Percentiles rank a stretch among this genome's conserved stretches.
phyloP scores from a whole-genome alignment of 2,888 invertebrate species.

The Drosophila meridiana region DNA sequence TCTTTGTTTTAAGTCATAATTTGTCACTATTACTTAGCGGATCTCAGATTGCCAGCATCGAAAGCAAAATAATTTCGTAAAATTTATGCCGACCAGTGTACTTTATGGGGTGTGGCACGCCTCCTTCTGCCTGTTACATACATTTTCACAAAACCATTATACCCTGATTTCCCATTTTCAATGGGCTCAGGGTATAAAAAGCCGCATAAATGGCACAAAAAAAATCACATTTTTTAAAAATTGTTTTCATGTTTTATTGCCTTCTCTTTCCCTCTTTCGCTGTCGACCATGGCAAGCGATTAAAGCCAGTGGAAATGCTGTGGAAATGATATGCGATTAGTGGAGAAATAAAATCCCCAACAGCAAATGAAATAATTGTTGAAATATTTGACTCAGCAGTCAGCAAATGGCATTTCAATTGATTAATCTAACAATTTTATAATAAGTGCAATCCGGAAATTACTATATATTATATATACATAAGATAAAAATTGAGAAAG shows the following conservation, averaged over 20 bases:
- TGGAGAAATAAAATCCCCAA: slow-evolving; percentile 34
- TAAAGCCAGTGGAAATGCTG: slow-evolving; percentile 65
- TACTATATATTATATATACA: neutral
- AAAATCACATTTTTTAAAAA: slow-evolving; percentile 31
- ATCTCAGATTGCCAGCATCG: too few species aligned
- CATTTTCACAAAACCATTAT: too few species aligned
- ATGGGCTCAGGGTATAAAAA: too few species aligned
- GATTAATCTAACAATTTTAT: slow-evolving; percentile 15
- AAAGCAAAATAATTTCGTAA: too few species aligned
- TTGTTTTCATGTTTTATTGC: slow-evolving; percentile 36
- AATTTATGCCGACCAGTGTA: too few species aligned
- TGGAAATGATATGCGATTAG: slow-evolving; percentile 63
- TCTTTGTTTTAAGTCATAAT: too few species aligned
- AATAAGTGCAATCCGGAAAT: neutral
- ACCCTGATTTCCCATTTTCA: too few species aligned
- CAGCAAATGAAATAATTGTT: slow-evolving; percentile 43
- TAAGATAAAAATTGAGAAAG: neutral
- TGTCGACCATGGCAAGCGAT: slow-evolving; percentile 55
- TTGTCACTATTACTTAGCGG: too few species aligned
- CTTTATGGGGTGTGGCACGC: too few species aligned
- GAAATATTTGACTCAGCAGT: slow-evolving; percentile 33
- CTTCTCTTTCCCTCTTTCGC: neutral
- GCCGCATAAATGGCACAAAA: slow-evolving; percentile 60
- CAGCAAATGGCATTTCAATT: slow-evolving; percentile 26
- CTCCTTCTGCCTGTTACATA: too few species aligned